Evolutionary conservation across 2,888 invertebrate genomes (phyloP), one percentile per base, ranked within the genome.

Genomic region (Chironomus riparius): DNA sequence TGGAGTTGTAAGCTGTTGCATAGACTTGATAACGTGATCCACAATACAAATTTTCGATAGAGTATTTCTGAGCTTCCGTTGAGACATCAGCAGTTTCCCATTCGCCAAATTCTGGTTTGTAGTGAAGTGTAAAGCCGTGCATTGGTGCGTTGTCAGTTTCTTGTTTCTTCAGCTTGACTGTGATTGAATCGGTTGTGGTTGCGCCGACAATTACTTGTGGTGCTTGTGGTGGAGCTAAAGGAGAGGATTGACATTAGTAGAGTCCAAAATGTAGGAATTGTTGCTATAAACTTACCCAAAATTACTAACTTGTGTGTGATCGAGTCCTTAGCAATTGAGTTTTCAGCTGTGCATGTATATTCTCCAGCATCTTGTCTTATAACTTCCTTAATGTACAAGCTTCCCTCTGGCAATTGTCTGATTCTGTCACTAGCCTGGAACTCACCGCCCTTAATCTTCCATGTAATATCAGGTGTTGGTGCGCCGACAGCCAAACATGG

Each of bases 1-100:
- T 95, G 80, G 92, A 91, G 81, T 97, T 97, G 83, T 94, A 94
- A 78, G 97, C 96, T 10, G 93, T 93, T 38, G 96, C 93, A 82
- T 94, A 95, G 79, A 97, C 91, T 83, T 96, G 95, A 84, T 97
- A 97, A 82, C 93, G 88, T 13, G 96, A 94, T 78, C 97, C 97
- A 83, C 97, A 97, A 85, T 93, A 90, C 77, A 97, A 85, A 82
- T 91, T 93, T 80, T 95, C 94, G 79, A 97, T 87, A 21, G 93
- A 93, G 83, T 93, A 92, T 74, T 93, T 94, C 80, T 91, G 92
- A 38, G 91, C 90, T 79, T 89, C 90, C 79, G 92, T 89, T 47
- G 91, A 88, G 76, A 90, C 90, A 86, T 94, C 93, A 77, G 92
- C 90, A 7, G 92, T 93, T 85, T 94, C 93, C 95, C 95, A 96